Percentiles rank a stretch among this genome's conserved stretches.
These are phyloP conservation scores for Bombus soroeensis DNA, from an alignment of 1,140 invertebrate genomes.

Conservation along the genomic window DNA sequence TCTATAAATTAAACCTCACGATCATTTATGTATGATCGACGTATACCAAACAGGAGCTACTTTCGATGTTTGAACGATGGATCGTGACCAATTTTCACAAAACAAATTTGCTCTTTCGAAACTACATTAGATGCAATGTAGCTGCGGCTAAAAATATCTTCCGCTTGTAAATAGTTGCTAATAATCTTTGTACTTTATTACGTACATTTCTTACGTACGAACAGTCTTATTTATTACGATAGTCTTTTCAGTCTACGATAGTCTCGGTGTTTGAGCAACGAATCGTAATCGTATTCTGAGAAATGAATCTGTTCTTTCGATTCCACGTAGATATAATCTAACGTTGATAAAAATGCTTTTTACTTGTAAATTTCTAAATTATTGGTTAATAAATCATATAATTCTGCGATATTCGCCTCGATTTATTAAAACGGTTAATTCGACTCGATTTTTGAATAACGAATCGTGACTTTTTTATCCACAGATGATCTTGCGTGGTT, in stretches of 20 bases:
- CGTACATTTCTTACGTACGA: neutral
- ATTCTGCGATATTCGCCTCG: too few species aligned
- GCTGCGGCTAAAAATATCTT: neutral
- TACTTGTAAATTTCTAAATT: too few species aligned
- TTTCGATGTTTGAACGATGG: neutral
- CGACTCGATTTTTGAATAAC: too few species aligned
- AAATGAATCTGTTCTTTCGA: neutral
- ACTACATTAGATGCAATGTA: too few species aligned
- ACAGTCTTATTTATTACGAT: neutral
- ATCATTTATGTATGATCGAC: slow-evolving; percentile 8
- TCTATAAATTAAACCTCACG: slow-evolving; percentile 32
- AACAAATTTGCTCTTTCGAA: neutral
- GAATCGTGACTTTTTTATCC: too few species aligned
- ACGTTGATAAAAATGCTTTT: neutral
- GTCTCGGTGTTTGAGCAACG: neutral
- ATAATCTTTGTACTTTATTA: neutral
- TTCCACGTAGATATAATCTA: neutral
- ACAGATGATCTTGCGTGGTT: too few species aligned
- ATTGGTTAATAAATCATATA: too few species aligned
- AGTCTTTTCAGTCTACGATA: too few species aligned
- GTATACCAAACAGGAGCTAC: neutral
- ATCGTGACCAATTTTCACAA: neutral
- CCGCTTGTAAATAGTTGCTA: neutral
- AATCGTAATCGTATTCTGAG: neutral
- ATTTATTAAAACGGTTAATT: too few species aligned